phyloP scores from a whole-genome alignment of 2,888 invertebrate species.

The Belgica antarctica region DNA sequence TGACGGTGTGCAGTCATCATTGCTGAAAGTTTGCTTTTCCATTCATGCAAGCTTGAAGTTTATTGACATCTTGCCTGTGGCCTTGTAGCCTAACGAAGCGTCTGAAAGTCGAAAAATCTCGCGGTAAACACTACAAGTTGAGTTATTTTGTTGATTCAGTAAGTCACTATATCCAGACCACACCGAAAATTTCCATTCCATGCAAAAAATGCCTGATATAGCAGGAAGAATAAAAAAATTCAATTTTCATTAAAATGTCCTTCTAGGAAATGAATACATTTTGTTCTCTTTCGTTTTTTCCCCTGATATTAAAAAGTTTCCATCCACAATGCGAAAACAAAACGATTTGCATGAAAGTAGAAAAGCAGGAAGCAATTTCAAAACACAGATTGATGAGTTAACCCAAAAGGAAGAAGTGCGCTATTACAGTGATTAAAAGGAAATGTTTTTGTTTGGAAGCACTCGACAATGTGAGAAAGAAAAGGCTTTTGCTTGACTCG shows the following conservation, averaged over 20 bases:
- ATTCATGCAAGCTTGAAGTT: no score
- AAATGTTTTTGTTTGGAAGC: neutral
- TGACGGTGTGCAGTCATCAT: no score
- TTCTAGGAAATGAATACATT: neutral
- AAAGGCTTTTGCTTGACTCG: neutral
- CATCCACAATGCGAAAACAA: neutral
- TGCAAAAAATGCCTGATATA: neutral
- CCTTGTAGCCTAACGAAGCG: neutral
- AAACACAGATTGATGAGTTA: neutral
- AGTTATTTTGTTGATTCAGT: neutral
- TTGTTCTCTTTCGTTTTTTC: no score
- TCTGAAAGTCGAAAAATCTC: neutral
- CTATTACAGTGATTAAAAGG: neutral
- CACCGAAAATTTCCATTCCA: neutral
- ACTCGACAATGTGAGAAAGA: neutral
- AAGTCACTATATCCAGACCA: neutral
- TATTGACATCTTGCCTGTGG: no score
- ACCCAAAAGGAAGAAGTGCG: no score
- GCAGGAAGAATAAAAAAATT: neutral
- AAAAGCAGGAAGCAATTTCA: neutral
- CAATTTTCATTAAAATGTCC: neutral
- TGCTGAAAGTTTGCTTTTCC: no score
- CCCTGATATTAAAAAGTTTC: neutral
- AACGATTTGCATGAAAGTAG: neutral
- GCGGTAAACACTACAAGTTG: neutral